Evolutionary conservation across 2,888 invertebrate species (phyloP).

Genomic region (Oxyscelio sp.): DNA sequence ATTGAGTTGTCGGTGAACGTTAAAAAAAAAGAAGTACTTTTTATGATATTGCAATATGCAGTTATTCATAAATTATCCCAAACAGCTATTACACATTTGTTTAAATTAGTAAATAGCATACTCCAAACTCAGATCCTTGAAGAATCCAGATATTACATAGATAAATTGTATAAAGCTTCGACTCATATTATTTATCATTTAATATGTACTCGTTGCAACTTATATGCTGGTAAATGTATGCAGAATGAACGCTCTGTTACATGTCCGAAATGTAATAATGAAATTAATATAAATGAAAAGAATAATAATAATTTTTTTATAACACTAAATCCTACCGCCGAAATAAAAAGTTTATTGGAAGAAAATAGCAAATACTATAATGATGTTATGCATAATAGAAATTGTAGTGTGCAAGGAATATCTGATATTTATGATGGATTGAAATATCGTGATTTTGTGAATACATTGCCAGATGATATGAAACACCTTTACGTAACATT

Average conservation of each 20-base stretch:
- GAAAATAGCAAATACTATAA: conserved; percentile 18
- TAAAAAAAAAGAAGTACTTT: too few species aligned
- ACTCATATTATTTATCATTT: conserved; percentile 6
- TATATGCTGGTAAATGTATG: conserved; percentile 1
- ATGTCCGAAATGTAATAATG: conserved; percentile 12
- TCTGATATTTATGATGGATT: conserved; percentile 16
- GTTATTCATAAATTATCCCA: too few species aligned
- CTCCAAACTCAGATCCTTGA: too few species aligned
- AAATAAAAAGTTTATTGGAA: conserved; percentile 7
- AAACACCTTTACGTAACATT: background rate
- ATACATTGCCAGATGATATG: background rate
- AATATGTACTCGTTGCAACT: conserved; percentile 17
- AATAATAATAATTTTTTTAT: conserved; percentile 19
- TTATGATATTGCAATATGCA: too few species aligned
- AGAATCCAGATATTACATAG: conserved; percentile 16
- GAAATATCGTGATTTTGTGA: background rate
- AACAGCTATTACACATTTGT: too few species aligned
- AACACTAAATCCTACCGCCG: background rate
- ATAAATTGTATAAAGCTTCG: conserved; percentile 18
- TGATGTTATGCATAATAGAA: conserved; percentile 15
- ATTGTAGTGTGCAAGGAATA: background rate
- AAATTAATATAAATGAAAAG: background rate
- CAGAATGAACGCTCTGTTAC: background rate
- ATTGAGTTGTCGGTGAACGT: too few species aligned
- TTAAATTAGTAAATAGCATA: too few species aligned